Base-by-base conservation (phyloP, 2,797 vertebrate species). In the Neosilurus mollespiculum region DNA sequence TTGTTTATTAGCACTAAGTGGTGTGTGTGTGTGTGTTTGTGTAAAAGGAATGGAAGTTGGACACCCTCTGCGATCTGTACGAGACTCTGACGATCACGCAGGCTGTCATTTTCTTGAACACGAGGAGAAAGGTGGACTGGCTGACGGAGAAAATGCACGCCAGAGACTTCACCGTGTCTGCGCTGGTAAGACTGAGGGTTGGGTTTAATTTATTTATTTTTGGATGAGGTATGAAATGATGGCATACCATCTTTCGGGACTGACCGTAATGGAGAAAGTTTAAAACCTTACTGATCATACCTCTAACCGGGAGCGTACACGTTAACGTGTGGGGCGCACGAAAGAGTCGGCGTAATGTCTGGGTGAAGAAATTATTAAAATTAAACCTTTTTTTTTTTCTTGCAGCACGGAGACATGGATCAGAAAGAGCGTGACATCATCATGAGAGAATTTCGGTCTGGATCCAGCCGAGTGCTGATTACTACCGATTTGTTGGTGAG, bases 41-140 rank as follows among this genome's bases (percentile, higher is more conserved):
- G 4, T 43, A 3, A 5, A 43, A 99, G 98, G 98, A 99, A 87
- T 99, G 98, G 98, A 99, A 99, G 89, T 90, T 99, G 92, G 98
- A 99, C 92, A 99, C 98, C 0, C 94, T 99, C 49, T 99, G 98
- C 87, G 98, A 99, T 91, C 90, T 99, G 90, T 99, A 99, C 22
- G 98, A 99, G 89, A 99, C 98, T 0, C 91, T 99, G 91, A 99
- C 98, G 0, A 99, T 99, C 94, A 99, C 98, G 18, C 98, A 99
- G 93, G 98, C 98, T 62, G 98, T 99, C 81, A 99, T 99, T 91
- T 99, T 99, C 90, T 96, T 99, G 85, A 99, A 99, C 89, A 99
- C 98, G 26, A 96, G 98, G 91, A 97, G 97, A 94, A 99, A 99
- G 94, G 98, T 99, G 1, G 98, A 99, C 92, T 99, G 98, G 98